Evolutionary conservation across 2,113 vertebrate species (phyloP).

Genomic region (Equus przewalskii): DNA sequence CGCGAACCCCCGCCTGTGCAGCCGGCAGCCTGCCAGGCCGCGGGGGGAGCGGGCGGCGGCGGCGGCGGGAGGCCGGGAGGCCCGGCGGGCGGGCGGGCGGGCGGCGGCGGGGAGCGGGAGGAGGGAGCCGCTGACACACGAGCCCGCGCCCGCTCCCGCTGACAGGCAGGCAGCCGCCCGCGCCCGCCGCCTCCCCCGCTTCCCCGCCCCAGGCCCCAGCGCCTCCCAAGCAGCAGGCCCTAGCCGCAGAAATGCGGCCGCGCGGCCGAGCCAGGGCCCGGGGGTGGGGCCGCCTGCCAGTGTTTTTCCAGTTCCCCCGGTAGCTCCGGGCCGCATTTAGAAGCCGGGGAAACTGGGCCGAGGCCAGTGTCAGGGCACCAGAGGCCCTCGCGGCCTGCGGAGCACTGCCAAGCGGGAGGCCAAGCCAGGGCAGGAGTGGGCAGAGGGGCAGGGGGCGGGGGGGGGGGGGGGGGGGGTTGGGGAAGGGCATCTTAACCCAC

Average conservation of each 20-base stretch:
- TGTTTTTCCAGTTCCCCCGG: slow-evolving; percentile 82
- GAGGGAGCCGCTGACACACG: slow-evolving; percentile 95
- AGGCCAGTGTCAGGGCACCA: slow-evolving; percentile 65
- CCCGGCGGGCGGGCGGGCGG: slow-evolving; percentile 56
- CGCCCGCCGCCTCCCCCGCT: slow-evolving; percentile 76
- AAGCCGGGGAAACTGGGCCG: slow-evolving; percentile 63
- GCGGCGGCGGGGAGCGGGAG: slow-evolving; percentile 85
- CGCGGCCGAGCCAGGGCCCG: slow-evolving; percentile 53
- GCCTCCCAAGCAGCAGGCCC: slow-evolving; percentile 82
- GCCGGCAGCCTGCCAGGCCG: slow-evolving; percentile 96
- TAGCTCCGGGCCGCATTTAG: slow-evolving; percentile 71
- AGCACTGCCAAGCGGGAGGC: background rate
- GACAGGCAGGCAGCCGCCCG: slow-evolving; percentile 88
- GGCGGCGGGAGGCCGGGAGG: slow-evolving; percentile 86
- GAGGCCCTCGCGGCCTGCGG: slow-evolving; percentile 37
- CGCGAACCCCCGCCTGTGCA: slow-evolving; percentile 93
- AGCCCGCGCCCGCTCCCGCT: slow-evolving; percentile 90
- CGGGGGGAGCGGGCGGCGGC: slow-evolving; percentile 83
- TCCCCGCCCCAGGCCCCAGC: slow-evolving; percentile 72
- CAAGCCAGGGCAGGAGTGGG: background rate
- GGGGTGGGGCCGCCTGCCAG: slow-evolving; percentile 79
- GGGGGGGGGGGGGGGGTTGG: background rate
- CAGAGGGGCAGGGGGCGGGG: background rate
- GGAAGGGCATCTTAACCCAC: background rate
- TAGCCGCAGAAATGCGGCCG: slow-evolving; percentile 73